Base-by-base conservation (phyloP, 1,140 invertebrate genomes). In the Tetragonula clypearis region DNA sequence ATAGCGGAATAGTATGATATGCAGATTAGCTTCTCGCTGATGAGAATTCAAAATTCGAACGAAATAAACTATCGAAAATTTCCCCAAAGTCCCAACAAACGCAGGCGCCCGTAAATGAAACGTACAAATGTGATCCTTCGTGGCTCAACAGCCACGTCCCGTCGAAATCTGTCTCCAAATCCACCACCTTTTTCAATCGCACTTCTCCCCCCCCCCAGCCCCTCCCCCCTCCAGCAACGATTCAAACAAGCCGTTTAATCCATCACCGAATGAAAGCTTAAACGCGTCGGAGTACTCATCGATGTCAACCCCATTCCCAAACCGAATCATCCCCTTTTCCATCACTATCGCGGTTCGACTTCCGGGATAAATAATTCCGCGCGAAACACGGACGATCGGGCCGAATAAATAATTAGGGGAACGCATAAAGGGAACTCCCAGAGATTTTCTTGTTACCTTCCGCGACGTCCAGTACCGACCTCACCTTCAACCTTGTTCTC, bases 361-460 rank as follows among this genome's bases (percentile, higher is more conserved):
- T 82, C 49, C 49, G 49, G 81, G 17, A 68, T 77, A 68, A 82
- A 82, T 82, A 79, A 83, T 83, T 83, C 55, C 82, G 49, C 19
- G 41, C 23, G 53, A 49, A 49, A 60, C 82, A 82, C 23, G 60
- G 60, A n/a, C 23, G 81, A 26, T 77, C 30, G 41, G 26, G 14
- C n/a, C 53, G 58, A 41, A 75, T 87, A 88, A 88, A 84, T 88
- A 88, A 88, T 88, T 88, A 87, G 74, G 26, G 62, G 75, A 17
- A 55, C 74, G 55, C 74, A 60, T 75, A 84, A 84, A 71, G 72
- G 78, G 83, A 80, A 85, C 87, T 78, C 11, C 3, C 23, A 4
- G 78, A 85, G 78, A 81, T 88, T 88, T 87, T 79, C 78, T 87
- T 81, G 49, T 53, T 65, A 21, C 9, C n/a, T 49, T 62, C 17